Evolutionary conservation across 53 echinoderm and acorn worm genomes (phyloP), one percentile per base, ranked within the genome.

Genomic region (Paelopatides confundens): DNA sequence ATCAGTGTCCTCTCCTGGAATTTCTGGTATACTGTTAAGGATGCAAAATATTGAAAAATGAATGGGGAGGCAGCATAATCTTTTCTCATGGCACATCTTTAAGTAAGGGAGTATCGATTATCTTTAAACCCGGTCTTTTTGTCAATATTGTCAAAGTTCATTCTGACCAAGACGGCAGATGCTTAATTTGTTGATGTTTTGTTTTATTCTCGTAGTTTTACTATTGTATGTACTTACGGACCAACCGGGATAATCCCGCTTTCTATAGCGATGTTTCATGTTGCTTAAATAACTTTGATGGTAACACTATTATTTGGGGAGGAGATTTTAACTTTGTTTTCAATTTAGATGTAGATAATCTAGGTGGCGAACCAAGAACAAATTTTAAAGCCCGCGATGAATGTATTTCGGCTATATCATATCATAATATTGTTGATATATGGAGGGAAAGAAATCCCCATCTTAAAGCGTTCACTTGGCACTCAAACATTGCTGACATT

Each of bases 401-500:
- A 15, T 65, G 62, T 50, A 29, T 49, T 1, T n/a, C 4, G 24
- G 30, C 63, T 5, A 81, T 81, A 48, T 48, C 62, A 8, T 33
- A 65, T 17, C 36, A 31, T 0, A 64, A 79, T 33, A n/a, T 88
- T n/a, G 62, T 81, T 43, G 88, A 88, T 81, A 66, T 88, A 27
- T 88, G 88, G 81, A 78, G 88, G 50, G 67, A 77, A 43, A 79
- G 39, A 39, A 87, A 77, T 62, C 87, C 76, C 32, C 23, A 33
- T 29, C 31, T 37, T 87, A 74, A 58, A 35, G 18, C 37, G 40
- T 88, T 62, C 36, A 79, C 78, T 4, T 88, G 88, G 81, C 37
- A 78, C 21, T 88, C 81, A 9, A 88, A 88, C 14, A 77, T 54
- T 46, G 50, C 35, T 38, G 62, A 69, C 2, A 89, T 89, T 74